Percentiles rank a stretch among this genome's conserved stretches.
These are phyloP conservation scores for Drosophila repleta DNA, from an alignment of 1,140 invertebrate species.

Conservation along the genomic window DNA sequence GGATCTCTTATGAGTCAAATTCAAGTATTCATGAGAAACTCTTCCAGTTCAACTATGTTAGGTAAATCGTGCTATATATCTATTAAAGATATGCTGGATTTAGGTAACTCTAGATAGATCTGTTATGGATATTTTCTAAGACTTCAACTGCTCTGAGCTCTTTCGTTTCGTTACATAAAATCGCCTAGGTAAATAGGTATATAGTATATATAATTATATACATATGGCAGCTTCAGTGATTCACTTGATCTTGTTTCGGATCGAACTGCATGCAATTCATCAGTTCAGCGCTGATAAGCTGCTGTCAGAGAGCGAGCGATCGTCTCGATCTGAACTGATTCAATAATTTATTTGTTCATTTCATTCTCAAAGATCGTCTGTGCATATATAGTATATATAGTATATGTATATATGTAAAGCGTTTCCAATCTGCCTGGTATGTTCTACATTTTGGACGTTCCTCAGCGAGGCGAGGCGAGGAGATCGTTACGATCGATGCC, in stretches of 20 bases:
- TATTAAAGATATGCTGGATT: no score
- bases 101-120: not conserved
- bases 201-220: not conserved
- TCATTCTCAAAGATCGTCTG: slow-evolving; percentile 9
- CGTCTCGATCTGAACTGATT: slow-evolving; percentile 11
- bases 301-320: slow-evolving; percentile 4
- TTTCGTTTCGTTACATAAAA: no score
- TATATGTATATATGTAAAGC: not conserved
- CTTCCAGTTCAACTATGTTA: no score
- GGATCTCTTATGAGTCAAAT: no score
- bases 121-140: not conserved
- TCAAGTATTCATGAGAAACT: not conserved
- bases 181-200: no score
- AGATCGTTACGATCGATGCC: slow-evolving; percentile 31
- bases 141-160: no score
- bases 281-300: slow-evolving; percentile 5
- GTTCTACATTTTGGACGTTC: not conserved
- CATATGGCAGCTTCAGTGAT: not conserved
- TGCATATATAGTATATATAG: not conserved
- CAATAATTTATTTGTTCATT: slow-evolving; percentile 1
- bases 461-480: no score
- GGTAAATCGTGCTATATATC: no score
- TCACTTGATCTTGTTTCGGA: slow-evolving; percentile 1
- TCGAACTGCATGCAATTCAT: slow-evolving; percentile 1
- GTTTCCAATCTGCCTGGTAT: not conserved